Conservation (phyloP, 2,797 vertebrate species). For the Erpetoichthys calabaricus region DNA sequence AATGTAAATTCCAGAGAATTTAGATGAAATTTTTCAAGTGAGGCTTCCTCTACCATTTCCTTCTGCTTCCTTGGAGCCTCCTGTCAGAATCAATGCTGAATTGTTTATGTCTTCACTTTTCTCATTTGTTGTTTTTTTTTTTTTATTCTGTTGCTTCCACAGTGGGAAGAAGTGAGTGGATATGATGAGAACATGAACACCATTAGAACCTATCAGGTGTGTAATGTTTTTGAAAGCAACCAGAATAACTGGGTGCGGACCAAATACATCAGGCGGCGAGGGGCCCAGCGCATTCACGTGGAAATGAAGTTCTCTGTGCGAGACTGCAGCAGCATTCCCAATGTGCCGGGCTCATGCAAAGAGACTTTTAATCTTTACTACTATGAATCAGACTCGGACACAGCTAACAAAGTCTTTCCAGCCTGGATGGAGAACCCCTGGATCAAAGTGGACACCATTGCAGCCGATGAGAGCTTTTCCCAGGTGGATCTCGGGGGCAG, state of each 20-base stretch:
- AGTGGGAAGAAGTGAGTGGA: conserved; percentile 97
- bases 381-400: conserved; percentile 74
- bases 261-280: conserved; percentile 71
- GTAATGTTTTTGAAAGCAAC: conserved; percentile 82
- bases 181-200: conserved; percentile 97
- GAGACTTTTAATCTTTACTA: conserved; percentile 95
- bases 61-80: too few relatives aligned
- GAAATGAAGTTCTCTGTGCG: conserved; percentile 95
- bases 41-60: too few relatives aligned
- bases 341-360: conserved; percentile 87
- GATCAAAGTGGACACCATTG: conserved; percentile 92
- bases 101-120: too few relatives aligned
- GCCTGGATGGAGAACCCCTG: conserved; percentile 95
- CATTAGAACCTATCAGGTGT: conserved; percentile 91
- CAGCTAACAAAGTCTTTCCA: conserved; percentile 65
- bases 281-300: conserved; percentile 85
- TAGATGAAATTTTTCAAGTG: too few relatives aligned
- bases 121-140: neutral
- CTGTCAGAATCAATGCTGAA: too few relatives aligned
- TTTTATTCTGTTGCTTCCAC: conserved; percentile 19
- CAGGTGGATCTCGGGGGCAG: conserved; percentile 85
- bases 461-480: conserved; percentile 88
- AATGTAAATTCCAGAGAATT: too few relatives aligned
- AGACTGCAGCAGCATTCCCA: conserved; percentile 90
- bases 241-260: conserved; percentile 96